These are phyloP conservation scores for Accipiter cooperii DNA, from an alignment of 2,113 vertebrate species.

Conservation along the genomic window DNA sequence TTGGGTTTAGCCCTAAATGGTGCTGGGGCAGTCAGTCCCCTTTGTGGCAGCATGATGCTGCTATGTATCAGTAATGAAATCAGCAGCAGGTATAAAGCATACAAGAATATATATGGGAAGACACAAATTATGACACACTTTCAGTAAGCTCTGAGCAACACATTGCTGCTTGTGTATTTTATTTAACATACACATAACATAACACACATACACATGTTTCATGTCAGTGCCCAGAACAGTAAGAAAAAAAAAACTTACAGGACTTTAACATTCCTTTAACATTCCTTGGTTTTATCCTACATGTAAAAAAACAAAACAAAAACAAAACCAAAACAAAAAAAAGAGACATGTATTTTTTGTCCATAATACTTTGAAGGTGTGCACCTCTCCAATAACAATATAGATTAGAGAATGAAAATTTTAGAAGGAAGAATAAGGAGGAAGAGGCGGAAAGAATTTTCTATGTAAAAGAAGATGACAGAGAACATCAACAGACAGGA, in stretches of 20 bases:
- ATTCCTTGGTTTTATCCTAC: not conserved
- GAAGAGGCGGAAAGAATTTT: not conserved
- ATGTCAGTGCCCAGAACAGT: not conserved
- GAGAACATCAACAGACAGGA: not conserved
- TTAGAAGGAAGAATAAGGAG: not conserved
- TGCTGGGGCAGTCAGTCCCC: not conserved
- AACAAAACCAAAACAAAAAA: no score
- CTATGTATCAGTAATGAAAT: not conserved
- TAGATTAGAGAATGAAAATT: not conserved
- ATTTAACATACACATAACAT: accelerated
- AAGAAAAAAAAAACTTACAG: not conserved
- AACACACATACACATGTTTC: no score
- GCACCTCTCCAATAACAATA: not conserved
- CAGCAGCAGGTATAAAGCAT: not conserved
- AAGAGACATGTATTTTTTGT: not conserved
- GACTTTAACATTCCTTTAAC: not conserved
- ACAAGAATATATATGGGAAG: not conserved
- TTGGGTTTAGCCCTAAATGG: not conserved
- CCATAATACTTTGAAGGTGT: not conserved
- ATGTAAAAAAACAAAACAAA: not conserved
- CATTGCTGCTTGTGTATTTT: not conserved
- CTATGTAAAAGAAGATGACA: not conserved
- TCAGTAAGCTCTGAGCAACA: not conserved
- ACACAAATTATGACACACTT: not conserved
- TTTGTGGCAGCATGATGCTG: not conserved